Evolutionary conservation across 2,113 vertebrate genomes (phyloP).

Genomic region (Piaya cayana): DNA sequence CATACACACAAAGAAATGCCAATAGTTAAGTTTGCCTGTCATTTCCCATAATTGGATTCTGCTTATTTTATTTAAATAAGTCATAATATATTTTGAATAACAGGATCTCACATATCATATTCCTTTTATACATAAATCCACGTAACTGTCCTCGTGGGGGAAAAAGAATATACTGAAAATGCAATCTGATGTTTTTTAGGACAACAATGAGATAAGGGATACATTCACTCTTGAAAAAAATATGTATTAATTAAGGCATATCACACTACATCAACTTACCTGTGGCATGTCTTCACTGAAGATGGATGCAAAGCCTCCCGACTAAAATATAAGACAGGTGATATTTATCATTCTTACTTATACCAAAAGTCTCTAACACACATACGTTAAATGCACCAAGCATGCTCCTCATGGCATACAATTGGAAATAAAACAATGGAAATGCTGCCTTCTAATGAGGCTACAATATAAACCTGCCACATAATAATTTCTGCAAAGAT

Average conservation of each 20-base stretch:
- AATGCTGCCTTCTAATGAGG: neutral
- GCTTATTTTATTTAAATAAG: neutral
- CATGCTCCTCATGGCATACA: neutral
- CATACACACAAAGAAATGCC: neutral
- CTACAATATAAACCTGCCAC: neutral
- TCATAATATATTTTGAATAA: neutral
- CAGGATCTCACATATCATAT: neutral
- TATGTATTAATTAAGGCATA: neutral
- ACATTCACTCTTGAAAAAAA: neutral
- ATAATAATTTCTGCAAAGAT: neutral
- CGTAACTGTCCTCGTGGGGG: neutral
- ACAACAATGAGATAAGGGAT: neutral
- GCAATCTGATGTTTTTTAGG: neutral
- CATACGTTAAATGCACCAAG: rapidly evolving
- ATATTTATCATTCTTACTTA: slow-evolving; percentile 64
- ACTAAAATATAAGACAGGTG: slow-evolving; percentile 74
- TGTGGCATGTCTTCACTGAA: slow-evolving; percentile 80
- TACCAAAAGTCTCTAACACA: slow-evolving; percentile 1
- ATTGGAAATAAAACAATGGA: neutral
- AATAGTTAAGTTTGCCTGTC: neutral
- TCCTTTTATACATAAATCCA: neutral
- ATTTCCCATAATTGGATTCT: neutral
- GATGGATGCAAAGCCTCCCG: slow-evolving; percentile 77
- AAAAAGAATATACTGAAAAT: neutral
- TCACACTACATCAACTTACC: slow-evolving; percentile 39